Base-by-base conservation (phyloP, 2,797 vertebrate species). In the Xiphorhynchus erythropygius region DNA sequence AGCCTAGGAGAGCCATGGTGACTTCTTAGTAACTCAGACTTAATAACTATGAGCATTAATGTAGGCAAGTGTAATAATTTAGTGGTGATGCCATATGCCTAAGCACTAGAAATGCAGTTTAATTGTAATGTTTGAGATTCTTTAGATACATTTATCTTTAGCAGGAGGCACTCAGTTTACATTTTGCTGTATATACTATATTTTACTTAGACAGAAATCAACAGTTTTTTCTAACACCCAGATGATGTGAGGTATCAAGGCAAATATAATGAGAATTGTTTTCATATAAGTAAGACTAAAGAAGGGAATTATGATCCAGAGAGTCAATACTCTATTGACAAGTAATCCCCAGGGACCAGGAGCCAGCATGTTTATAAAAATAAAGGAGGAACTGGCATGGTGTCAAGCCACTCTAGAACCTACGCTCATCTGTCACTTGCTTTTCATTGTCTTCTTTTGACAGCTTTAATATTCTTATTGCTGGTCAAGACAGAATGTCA, bases 341-440 rank as follows among this genome's bases (percentile, higher is more conserved):
- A 63, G 5, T 60, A 67, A n/a, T 37, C 18, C 23, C 21, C 32
- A 55, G 35, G 25, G 35, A 37, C 22, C 32, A 65, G 3, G 5
- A 89, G 8, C 12, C 35, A 63, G 30, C 1, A 1, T 18, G 37
- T 90, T 94, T 44, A 56, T 46, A 87, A 87, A 85, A 80, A 35
- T 18, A 67, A 59, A 52, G 19, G 30, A 59, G 50, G 35, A 79
- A 28, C 11, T 57, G 42, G 6, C 42, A 42, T 0, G 0, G 5
- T 68, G 30, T 60, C 23, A 59, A 86, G 21, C 37, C 0, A 0
- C 37, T 57, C 42, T 42, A 62, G 53, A 84, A 81, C 21, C 12
- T 37, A 18, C 33, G 25, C 6, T 70, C 4, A 1, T 50, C 59
- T 65, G 18, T 55, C 0, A 0, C 18, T 78, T 69, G 27, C 30